These are phyloP conservation scores for Lasioglossum marginatum DNA, from an alignment of 2,888 invertebrate species.

Conservation along the genomic window DNA sequence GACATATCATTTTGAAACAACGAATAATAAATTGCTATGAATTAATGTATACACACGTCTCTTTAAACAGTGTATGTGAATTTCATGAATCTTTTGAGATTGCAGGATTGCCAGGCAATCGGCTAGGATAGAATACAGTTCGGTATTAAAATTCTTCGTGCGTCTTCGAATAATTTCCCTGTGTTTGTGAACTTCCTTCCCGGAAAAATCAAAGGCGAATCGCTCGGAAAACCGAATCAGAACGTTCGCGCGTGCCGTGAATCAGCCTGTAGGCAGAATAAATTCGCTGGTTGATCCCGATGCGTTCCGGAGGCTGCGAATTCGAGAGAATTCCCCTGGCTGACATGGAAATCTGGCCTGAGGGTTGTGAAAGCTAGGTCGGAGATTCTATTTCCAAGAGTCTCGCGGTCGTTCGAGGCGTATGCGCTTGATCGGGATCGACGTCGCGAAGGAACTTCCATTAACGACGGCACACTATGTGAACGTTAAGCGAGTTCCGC, in stretches of 20 bases:
- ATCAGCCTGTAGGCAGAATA: neutral
- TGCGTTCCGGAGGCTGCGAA: neutral
- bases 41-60: too few species aligned
- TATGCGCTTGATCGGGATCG: neutral
- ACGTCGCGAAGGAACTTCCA: neutral
- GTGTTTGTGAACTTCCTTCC: too few species aligned
- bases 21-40: too few species aligned
- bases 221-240: neutral
- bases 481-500: neutral
- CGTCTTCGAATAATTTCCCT: too few species aligned
- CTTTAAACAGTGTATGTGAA: too few species aligned
- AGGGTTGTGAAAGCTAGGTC: neutral
- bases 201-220: neutral
- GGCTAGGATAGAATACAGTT: too few species aligned
- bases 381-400: neutral
- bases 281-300: neutral
- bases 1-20: too few species aligned
- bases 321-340: neutral
- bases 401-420: neutral
- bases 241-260: neutral
- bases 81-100: too few species aligned
- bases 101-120: too few species aligned
- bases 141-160: too few species aligned
- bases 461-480: neutral
- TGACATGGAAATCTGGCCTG: neutral